Evolutionary conservation across 2,888 invertebrate species (phyloP), one percentile per base, ranked within the genome.

Genomic region (Alcis repandata): DNA sequence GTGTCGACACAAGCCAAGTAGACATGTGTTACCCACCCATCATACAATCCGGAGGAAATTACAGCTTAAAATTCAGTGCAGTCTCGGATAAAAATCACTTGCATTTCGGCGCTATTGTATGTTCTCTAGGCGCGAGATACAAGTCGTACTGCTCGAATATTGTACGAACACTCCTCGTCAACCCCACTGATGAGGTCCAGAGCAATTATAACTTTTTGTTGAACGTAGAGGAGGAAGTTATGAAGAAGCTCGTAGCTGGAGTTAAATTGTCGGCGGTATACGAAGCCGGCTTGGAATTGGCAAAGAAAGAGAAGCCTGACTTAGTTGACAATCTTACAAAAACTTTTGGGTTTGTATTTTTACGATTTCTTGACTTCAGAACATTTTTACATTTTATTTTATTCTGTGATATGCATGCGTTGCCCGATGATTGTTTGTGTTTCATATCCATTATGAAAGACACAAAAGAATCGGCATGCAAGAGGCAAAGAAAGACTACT

Each of bases 21-120:
- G 99, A 99, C 82, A 98, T 98, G 96, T 99, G 99, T 84, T 99
- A 99, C 86, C 98, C 99, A 0, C 98, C 99, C 0, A 99, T 99
- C 64, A 98, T 99, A 79, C 99, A 99, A 87, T 99, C 99, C 38
- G 99, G 99, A 9, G 99, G 99, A n/a, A 96, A 97, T 83, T 99
- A 99, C 91, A 97, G 96, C 81, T 94, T 99, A 49, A 99, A 99
- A 90, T 99, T 99, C 90, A 99, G 98, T 83, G 98, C 98, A 3
- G 96, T 96, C 2, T 98, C 98, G 76, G 99, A 99, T 86, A 98
- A 99, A 85, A 98, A 98, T 84, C 95, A 95, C 72, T 89, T 99
- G 63, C 98, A 99, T 89, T 99, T 99, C 88, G 99, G 99, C 45
- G 96, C 98, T 0, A 99, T 99, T 71, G 97, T 99, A 51, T 99